phyloP scores from a whole-genome alignment of 2,113 vertebrate species.

The Argyrosomus japonicus region DNA sequence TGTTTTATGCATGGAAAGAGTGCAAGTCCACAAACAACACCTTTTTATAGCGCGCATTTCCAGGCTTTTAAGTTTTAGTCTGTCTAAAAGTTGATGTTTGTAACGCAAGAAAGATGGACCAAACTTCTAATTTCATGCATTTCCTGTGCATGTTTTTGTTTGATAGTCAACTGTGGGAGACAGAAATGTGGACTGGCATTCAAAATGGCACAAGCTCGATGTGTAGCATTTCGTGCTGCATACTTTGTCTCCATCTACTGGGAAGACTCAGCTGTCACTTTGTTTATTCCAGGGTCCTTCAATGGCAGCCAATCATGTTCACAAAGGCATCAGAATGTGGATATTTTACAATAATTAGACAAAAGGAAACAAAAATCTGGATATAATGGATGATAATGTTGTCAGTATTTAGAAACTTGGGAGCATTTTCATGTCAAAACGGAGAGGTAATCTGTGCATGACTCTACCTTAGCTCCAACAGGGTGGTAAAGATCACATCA shows the following conservation, averaged over 20 bases:
- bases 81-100: neutral
- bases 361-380: neutral
- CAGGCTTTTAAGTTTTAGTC: neutral
- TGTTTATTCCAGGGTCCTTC: neutral
- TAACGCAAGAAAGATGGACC: neutral
- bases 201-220: neutral
- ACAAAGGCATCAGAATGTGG: constrained; percentile 7
- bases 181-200: neutral
- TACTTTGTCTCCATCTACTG: constrained; percentile 83
- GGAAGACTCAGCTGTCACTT: constrained; percentile 32
- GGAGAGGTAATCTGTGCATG: neutral
- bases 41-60: neutral
- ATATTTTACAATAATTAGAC: neutral
- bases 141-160: neutral
- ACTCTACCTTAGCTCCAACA: neutral
- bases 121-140: neutral
- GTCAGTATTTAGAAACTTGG: neutral
- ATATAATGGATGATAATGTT: neutral
- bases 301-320: neutral
- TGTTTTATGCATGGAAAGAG: neutral
- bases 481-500: neutral
- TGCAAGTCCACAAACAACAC: neutral
- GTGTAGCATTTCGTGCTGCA: constrained; percentile 20
- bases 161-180: neutral
- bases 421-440: neutral